Percentiles rank a stretch among this genome's conserved stretches.
Conservation (phyloP, 2,113 vertebrate genomes). For the Brachionichthys hirsutus region DNA sequence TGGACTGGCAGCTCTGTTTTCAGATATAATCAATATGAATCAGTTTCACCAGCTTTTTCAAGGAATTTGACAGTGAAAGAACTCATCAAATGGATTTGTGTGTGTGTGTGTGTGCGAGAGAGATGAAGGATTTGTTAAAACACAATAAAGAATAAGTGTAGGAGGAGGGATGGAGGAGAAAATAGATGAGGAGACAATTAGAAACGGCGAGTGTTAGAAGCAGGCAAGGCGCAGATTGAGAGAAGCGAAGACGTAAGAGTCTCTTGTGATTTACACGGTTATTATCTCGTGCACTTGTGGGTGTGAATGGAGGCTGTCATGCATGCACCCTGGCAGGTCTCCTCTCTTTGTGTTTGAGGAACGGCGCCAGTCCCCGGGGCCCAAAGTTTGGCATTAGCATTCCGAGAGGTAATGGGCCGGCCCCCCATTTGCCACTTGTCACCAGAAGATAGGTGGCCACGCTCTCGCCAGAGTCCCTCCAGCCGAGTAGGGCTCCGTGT, state of each 20-base stretch:
- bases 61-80: constrained; percentile 42
- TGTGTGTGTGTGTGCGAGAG: constrained; percentile 13
- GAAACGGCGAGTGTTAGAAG: constrained; percentile 54
- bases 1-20: constrained; percentile 38
- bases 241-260: constrained; percentile 36
- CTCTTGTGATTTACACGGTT: constrained; percentile 72
- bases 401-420: constrained; percentile 66
- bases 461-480: constrained; percentile 64
- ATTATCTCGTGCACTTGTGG: constrained; percentile 70
- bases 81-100: not conserved
- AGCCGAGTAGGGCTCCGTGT: constrained; percentile 48
- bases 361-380: constrained; percentile 56
- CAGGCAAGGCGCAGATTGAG: constrained; percentile 53
- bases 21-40: constrained; percentile 55
- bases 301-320: constrained; percentile 67
- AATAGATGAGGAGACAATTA: constrained; percentile 62
- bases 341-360: constrained; percentile 51
- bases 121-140: constrained; percentile 42
- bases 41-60: constrained; percentile 30
- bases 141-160: constrained; percentile 59
- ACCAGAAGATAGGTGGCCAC: constrained; percentile 70
- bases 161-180: constrained; percentile 41
- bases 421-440: constrained; percentile 73
- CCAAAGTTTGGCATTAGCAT: constrained; percentile 70
- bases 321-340: constrained; percentile 64